Evolutionary conservation across 2,888 invertebrate species (phyloP).

Genomic region (Listrodromus nycthemerus): DNA sequence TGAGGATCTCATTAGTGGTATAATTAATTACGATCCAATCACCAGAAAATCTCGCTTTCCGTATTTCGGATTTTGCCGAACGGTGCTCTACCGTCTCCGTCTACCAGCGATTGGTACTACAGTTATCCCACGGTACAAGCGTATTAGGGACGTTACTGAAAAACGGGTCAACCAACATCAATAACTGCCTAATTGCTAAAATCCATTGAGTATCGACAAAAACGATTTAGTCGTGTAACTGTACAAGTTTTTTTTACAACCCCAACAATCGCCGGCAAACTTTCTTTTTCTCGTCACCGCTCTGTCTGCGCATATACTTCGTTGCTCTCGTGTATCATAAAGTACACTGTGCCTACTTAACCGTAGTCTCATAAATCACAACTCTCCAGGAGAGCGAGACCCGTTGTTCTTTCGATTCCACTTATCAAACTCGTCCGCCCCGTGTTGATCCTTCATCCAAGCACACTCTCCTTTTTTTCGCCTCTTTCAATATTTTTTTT

Average conservation of each 20-base stretch:
- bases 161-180: constrained; percentile 25
- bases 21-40: constrained; percentile 73
- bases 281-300: constrained; percentile 46
- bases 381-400: constrained; percentile 54
- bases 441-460: constrained; percentile 39
- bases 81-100: background rate
- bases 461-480: constrained; percentile 38
- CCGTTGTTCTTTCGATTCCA: constrained; percentile 67
- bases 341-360: constrained; percentile 53
- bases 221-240: background rate
- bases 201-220: constrained; percentile 15
- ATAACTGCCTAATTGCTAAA: constrained; percentile 40
- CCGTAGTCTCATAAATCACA: constrained; percentile 63
- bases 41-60: constrained; percentile 55
- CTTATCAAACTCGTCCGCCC: constrained; percentile 66
- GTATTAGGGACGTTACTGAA: background rate
- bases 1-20: constrained; percentile 75
- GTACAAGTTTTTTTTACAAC: constrained; percentile 7
- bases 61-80: constrained; percentile 5
- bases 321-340: constrained; percentile 24
- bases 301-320: constrained; percentile 36
- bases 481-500: constrained; percentile 28
- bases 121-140: background rate
- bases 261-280: constrained; percentile 43
- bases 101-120: background rate